Conservation (phyloP, 2,113 vertebrate species). For the Passer montanus region DNA sequence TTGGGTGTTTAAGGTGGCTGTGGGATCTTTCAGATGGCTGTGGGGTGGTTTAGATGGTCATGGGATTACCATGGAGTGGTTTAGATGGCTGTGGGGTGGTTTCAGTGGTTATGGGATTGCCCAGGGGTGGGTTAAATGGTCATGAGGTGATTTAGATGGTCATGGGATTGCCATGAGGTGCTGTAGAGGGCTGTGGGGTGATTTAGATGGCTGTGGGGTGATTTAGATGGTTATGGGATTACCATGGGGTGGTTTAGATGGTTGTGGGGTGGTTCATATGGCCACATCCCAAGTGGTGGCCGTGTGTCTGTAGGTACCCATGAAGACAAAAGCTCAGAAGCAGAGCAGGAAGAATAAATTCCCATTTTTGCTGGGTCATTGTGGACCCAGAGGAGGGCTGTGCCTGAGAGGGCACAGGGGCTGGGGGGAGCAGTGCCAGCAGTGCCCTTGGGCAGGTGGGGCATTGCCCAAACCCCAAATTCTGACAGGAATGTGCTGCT, state of each 20-base stretch:
- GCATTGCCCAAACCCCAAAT: background rate
- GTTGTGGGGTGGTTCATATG: background rate
- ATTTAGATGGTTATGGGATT: background rate
- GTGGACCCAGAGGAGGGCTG: background rate
- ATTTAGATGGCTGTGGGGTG: no score
- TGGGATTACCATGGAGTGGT: no score
- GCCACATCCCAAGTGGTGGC: fast-evolving
- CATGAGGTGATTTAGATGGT: background rate
- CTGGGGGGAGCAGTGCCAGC: background rate
- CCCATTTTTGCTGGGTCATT: fast-evolving
- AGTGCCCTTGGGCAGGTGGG: fast-evolving
- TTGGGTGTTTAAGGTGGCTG: background rate
- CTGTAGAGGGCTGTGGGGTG: no score
- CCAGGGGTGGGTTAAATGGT: no score
- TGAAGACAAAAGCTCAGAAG: fast-evolving
- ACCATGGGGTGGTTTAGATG: no score
- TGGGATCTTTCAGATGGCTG: background rate
- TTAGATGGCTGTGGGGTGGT: no score
- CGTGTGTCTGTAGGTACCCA: fast-evolving
- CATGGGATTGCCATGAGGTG: background rate
- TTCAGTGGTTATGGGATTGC: no score
- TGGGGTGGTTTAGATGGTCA: no score
- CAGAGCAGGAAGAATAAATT: background rate
- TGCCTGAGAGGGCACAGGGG: fast-evolving
- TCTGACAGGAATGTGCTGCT: fast-evolving